Percentiles rank a stretch among this genome's conserved stretches.
phyloP scores from a whole-genome alignment of 2,888 invertebrate species.

The Drosophila mimica region DNA sequence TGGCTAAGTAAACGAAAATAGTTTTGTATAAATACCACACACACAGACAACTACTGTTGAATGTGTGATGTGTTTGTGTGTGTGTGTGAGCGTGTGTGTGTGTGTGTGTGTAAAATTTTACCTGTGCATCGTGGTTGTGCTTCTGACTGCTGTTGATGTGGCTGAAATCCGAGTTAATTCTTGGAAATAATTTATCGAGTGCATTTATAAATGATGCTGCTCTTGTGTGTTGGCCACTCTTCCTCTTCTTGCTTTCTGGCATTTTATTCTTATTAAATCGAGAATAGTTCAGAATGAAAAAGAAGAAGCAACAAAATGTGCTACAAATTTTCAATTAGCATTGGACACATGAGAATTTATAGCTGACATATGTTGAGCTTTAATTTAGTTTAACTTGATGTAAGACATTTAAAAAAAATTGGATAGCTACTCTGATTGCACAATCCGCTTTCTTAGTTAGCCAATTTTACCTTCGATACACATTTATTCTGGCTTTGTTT shows the following conservation, averaged over 20 bases:
- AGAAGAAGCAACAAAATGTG: slow-evolving; percentile 7
- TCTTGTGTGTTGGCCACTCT: slow-evolving; percentile 14
- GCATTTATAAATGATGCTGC: slow-evolving; percentile 76
- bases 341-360: slow-evolving; percentile 31
- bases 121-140: slow-evolving; percentile 17
- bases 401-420: neutral
- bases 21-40: slow-evolving; percentile 59
- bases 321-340: slow-evolving; percentile 54
- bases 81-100: slow-evolving; percentile 1
- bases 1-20: slow-evolving; percentile 63
- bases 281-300: neutral
- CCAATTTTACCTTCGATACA: neutral
- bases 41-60: slow-evolving; percentile 11
- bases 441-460: neutral
- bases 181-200: slow-evolving; percentile 75
- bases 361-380: slow-evolving; percentile 5
- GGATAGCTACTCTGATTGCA: neutral
- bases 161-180: slow-evolving; percentile 70
- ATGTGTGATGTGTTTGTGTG: neutral
- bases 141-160: slow-evolving; percentile 63
- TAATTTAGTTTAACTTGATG: slow-evolving; percentile 7
- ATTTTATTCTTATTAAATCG: neutral
- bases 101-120: neutral
- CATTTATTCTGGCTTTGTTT: neutral
- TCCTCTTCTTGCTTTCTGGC: slow-evolving; percentile 6